phyloP scores from a whole-genome alignment of 2,888 invertebrate genomes.

The Drosophila anomalata region DNA sequence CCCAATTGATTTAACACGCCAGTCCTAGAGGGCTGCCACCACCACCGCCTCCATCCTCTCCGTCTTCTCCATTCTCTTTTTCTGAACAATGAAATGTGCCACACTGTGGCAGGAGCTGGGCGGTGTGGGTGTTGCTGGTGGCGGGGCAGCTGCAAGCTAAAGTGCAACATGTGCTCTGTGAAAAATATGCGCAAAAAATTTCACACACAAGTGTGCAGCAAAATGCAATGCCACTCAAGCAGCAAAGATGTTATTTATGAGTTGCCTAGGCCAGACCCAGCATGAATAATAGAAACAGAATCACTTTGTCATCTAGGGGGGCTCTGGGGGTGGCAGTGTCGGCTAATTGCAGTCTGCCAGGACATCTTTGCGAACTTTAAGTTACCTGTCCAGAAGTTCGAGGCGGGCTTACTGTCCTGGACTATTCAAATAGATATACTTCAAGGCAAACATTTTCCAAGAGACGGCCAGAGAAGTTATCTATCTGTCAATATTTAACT shows the following conservation, averaged over 20 bases:
- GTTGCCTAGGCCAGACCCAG: constrained; percentile 26
- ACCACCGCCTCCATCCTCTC: constrained; percentile 15
- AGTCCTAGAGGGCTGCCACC: constrained; percentile 37
- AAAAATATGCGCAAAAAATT: constrained; percentile 64
- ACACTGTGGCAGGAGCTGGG: constrained; percentile 5
- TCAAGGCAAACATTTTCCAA: neutral
- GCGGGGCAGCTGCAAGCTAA: constrained; percentile 24
- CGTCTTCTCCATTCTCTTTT: neutral
- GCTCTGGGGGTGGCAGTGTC: constrained; percentile 13
- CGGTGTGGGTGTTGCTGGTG: constrained; percentile 1
- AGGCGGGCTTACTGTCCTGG: neutral
- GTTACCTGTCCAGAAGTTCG: constrained; percentile 16
- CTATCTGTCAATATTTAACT: too few species aligned
- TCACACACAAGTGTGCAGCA: constrained; percentile 53
- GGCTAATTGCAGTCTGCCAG: constrained; percentile 36
- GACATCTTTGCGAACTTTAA: constrained; percentile 17
- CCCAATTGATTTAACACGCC: constrained; percentile 79
- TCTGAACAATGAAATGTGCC: constrained; percentile 56
- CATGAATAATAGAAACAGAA: constrained; percentile 42
- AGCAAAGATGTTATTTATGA: constrained; percentile 50
- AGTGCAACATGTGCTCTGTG: constrained; percentile 66
- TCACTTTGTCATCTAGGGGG: constrained; percentile 41
- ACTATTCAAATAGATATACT: neutral
- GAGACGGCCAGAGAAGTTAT: neutral
- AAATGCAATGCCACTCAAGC: constrained; percentile 54